phyloP scores from a whole-genome alignment of 2,888 invertebrate species.

The Morpho deidamia region DNA sequence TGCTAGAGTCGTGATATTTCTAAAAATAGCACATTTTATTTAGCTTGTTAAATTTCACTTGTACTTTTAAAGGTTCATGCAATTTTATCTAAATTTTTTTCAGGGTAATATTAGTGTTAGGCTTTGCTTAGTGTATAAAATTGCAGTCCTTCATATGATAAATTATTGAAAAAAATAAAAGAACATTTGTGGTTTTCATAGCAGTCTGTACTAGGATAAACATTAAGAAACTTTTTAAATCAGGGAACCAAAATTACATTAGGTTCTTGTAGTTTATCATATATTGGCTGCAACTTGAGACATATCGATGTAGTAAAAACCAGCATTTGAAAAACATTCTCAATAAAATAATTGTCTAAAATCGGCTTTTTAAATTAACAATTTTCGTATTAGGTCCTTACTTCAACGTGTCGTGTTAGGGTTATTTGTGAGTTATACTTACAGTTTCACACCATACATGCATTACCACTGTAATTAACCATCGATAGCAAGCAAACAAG shows the following conservation, averaged over 20 bases:
- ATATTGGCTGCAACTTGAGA: neutral
- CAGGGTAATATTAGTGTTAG: neutral
- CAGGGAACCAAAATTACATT: no score
- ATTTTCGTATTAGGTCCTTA: neutral
- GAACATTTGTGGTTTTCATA: no score
- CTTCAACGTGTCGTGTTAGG: neutral
- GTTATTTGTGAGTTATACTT: constrained; percentile 16
- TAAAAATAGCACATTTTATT: neutral
- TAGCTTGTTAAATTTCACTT: no score
- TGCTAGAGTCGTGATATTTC: neutral
- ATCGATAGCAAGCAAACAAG: constrained; percentile 33
- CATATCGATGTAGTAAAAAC: constrained; percentile 4
- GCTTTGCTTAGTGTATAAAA: constrained; percentile 1
- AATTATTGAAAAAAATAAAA: neutral
- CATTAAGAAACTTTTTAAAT: no score
- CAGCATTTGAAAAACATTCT: no score
- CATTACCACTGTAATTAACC: constrained; percentile 23
- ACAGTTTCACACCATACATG: constrained; percentile 27
- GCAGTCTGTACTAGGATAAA: no score
- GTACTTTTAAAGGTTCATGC: constrained; percentile 3
- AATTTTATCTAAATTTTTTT: neutral
- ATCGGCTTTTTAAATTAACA: neutral
- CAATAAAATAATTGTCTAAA: neutral
- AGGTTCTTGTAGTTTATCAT: constrained; percentile 5
- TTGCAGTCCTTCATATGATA: constrained; percentile 8